Conservation (phyloP, 1,140 invertebrate genomes). For the Calephelis nemesis region DNA sequence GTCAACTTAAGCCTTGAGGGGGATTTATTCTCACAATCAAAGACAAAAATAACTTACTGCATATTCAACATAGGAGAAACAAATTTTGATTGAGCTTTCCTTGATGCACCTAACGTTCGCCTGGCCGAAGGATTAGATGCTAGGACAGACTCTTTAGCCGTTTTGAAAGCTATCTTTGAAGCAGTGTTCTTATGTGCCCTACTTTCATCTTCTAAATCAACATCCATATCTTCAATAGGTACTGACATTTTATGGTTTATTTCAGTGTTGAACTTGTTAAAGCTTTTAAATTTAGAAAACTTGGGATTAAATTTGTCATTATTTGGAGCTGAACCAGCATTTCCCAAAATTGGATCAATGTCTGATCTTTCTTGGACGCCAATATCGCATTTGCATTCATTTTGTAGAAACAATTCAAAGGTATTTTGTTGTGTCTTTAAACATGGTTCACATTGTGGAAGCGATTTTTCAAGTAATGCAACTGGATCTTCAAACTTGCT, state of each 20-base stretch:
- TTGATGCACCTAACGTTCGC: constrained; percentile 59
- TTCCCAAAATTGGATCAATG: background rate
- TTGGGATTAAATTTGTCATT: constrained; percentile 18
- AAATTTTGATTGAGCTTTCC: constrained; percentile 68
- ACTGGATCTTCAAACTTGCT: constrained; percentile 48
- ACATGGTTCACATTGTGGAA: constrained; percentile 46
- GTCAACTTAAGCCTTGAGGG: too few relatives aligned
- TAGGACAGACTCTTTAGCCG: constrained; percentile 59
- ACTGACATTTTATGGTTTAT: constrained; percentile 20
- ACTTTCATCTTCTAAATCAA: constrained; percentile 49
- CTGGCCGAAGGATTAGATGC: constrained; percentile 63
- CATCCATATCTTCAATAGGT: constrained; percentile 24
- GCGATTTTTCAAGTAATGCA: constrained; percentile 44
- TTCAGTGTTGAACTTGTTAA: constrained; percentile 16
- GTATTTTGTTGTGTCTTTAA: constrained; percentile 23
- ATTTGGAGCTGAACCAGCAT: background rate
- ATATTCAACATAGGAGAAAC: constrained; percentile 66
- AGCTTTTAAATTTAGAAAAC: constrained; percentile 1
- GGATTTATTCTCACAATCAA: background rate
- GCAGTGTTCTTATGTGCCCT: constrained; percentile 60
- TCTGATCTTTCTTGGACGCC: background rate
- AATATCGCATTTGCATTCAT: constrained; percentile 47
- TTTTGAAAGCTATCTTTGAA: constrained; percentile 68
- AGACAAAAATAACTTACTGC: constrained; percentile 48
- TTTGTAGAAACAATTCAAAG: constrained; percentile 40